A percentile compares a stretch with the other conserved stretches of the same genome.
Evolutionary conservation across 2,797 vertebrate genomes (phyloP).

Genomic region (Oophaga sylvatica): DNA sequence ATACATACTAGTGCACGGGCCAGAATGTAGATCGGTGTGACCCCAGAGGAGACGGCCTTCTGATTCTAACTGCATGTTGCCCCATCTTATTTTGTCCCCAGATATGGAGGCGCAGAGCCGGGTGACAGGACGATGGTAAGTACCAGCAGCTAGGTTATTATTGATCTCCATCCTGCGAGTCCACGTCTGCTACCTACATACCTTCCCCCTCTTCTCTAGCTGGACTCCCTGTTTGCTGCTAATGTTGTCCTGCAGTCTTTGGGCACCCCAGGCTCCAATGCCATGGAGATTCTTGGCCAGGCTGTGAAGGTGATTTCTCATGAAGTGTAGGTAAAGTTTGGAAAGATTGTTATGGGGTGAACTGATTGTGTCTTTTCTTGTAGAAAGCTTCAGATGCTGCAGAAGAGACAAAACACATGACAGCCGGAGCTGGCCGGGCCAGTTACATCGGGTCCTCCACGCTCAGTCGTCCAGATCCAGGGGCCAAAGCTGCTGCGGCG

Average conservation of each 20-base stretch:
- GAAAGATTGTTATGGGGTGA: background rate
- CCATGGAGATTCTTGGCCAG: constrained; percentile 72
- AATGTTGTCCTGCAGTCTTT: constrained; percentile 79
- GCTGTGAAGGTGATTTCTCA: constrained; percentile 79
- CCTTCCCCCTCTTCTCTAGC: constrained; percentile 67
- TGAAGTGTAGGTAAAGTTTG: background rate
- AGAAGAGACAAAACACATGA: constrained; percentile 82
- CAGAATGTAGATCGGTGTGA: no score
- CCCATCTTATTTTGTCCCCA: constrained; percentile 60
- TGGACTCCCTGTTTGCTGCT: constrained; percentile 90
- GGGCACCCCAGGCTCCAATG: constrained; percentile 66
- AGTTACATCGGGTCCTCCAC: constrained; percentile 85
- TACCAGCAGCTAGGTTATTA: background rate
- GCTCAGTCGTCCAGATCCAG: constrained; percentile 85
- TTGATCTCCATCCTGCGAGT: background rate
- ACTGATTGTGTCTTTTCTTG: constrained; percentile 10
- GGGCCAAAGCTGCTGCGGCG: constrained; percentile 82
- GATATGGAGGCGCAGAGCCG: constrained; percentile 87
- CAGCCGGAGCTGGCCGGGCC: constrained; percentile 86
- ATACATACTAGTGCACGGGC: no score
- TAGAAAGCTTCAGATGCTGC: constrained; percentile 84
- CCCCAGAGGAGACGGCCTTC: no score
- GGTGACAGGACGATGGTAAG: constrained; percentile 95
- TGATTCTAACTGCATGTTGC: no score
- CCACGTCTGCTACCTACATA: background rate